A percentile compares a stretch with the other conserved stretches of the same genome.
phyloP scores from a whole-genome alignment of 2,113 vertebrate genomes.

The Phyllostomus hastatus region DNA sequence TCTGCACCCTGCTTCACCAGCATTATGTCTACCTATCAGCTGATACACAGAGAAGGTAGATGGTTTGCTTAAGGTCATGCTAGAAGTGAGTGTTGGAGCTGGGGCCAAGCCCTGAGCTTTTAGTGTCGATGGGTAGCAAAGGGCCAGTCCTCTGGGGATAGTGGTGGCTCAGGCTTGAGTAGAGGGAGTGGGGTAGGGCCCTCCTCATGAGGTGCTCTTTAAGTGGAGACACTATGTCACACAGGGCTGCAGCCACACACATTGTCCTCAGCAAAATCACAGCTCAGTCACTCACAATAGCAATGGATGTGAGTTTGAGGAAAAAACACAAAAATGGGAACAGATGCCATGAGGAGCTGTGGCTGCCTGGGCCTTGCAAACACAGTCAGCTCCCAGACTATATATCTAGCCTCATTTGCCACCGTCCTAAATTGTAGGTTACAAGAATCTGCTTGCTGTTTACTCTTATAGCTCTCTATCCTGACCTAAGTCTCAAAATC shows the following conservation, averaged over 20 bases:
- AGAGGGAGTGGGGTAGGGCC: background rate
- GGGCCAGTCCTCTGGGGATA: background rate
- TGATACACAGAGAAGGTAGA: background rate
- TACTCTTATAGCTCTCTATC: rapidly evolving
- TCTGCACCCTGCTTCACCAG: no score
- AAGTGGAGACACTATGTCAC: background rate
- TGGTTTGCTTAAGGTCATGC: background rate
- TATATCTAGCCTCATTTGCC: background rate
- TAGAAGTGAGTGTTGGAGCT: background rate
- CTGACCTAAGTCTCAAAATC: background rate
- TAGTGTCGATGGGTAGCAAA: background rate
- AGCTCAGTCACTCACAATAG: background rate
- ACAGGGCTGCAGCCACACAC: background rate
- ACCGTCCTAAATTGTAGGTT: background rate
- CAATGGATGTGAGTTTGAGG: background rate
- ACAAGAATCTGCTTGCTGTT: background rate
- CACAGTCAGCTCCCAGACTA: background rate
- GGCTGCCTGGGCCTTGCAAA: background rate
- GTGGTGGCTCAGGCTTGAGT: background rate
- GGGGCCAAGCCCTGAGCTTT: background rate
- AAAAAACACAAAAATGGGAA: background rate
- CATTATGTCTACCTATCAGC: background rate
- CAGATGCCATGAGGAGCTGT: background rate
- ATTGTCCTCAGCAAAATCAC: background rate
- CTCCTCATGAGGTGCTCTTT: background rate